Percentiles rank a stretch among this genome's conserved stretches.
These are phyloP conservation scores for Miltochrista miniata DNA, from an alignment of 2,888 invertebrate genomes.

Conservation along the genomic window DNA sequence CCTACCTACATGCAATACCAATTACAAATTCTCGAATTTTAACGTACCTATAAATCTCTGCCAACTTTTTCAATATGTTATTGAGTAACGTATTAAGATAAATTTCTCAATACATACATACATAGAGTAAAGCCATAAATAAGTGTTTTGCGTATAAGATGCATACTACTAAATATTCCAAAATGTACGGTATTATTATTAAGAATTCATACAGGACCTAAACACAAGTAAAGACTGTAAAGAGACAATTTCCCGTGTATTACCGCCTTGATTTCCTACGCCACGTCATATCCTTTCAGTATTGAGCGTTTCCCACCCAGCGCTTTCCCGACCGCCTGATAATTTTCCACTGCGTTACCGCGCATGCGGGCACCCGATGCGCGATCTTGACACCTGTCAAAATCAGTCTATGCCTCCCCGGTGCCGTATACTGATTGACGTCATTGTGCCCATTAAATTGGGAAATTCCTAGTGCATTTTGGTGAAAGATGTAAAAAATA, in stretches of 20 bases:
- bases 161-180: no score
- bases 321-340: constrained; percentile 37
- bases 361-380: constrained; percentile 57
- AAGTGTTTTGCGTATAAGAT: no score
- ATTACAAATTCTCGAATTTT: no score
- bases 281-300: constrained; percentile 39
- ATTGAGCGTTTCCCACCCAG: constrained; percentile 47
- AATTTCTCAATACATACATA: no score
- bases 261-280: constrained; percentile 32
- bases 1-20: no score
- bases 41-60: no score
- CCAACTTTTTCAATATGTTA: no score
- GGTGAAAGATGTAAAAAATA: constrained; percentile 61
- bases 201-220: constrained; percentile 2
- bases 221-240: constrained; percentile 15
- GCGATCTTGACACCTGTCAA: constrained; percentile 74
- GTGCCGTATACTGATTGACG: constrained; percentile 54
- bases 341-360: constrained; percentile 39
- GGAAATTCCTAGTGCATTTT: constrained; percentile 41
- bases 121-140: no score
- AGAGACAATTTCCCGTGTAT: constrained; percentile 12
- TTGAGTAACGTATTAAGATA: no score
- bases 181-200: no score
- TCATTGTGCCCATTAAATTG: constrained; percentile 48
- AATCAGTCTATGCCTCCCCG: constrained; percentile 50